Evolutionary conservation across 1,140 invertebrate genomes (phyloP).

Genomic region (Plodia interpunctella): DNA sequence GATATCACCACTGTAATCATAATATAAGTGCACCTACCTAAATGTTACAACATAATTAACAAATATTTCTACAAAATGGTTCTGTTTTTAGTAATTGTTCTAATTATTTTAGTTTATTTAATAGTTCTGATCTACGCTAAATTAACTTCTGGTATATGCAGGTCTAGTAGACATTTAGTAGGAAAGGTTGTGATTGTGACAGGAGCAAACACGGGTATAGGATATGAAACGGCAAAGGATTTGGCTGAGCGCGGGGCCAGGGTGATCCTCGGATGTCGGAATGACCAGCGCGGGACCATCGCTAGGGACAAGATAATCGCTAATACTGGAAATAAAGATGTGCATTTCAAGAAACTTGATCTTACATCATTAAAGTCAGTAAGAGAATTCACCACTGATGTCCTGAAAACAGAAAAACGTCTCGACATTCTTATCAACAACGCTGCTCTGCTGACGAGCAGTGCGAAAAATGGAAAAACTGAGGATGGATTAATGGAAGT

Average conservation of each 20-base stretch:
- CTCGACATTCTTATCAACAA: conserved; percentile 89
- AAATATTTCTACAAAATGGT: too few species aligned
- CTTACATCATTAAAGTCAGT: conserved; percentile 86
- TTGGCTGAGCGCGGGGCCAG: conserved; percentile 83
- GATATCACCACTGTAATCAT: too few species aligned
- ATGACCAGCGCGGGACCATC: conserved; percentile 72
- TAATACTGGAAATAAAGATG: conserved; percentile 51
- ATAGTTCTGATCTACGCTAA: conserved; percentile 1
- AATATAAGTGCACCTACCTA: too few species aligned
- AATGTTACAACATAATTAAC: too few species aligned
- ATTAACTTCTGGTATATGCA: conserved; percentile 15
- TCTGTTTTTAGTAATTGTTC: neutral
- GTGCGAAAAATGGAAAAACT: conserved; percentile 53
- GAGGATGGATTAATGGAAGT: conserved; percentile 87
- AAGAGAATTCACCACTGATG: conserved; percentile 78
- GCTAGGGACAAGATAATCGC: conserved; percentile 61
- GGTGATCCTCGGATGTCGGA: conserved; percentile 88
- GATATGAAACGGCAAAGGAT: conserved; percentile 85
- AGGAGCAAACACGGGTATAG: conserved; percentile 89
- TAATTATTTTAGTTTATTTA: neutral
- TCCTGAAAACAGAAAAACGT: conserved; percentile 79
- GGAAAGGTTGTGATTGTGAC: conserved; percentile 87
- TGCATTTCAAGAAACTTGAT: conserved; percentile 78
- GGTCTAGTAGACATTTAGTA: conserved; percentile 12
- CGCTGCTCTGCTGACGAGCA: conserved; percentile 78